Conservation (phyloP, 2,888 invertebrate genomes). For the Caradrina clavipalpis region DNA sequence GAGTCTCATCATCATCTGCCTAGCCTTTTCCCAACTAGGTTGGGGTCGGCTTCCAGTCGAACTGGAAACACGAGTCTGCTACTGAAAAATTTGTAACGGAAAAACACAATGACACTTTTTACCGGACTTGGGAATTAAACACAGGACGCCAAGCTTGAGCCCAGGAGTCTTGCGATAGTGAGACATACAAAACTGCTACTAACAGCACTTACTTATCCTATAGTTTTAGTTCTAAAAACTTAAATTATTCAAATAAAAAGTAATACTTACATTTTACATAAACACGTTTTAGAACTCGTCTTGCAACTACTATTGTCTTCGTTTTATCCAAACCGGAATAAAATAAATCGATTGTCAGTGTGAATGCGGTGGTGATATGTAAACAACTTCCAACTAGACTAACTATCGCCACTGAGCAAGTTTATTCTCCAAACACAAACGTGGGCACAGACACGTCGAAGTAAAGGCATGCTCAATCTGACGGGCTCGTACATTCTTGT, state of each 20-base stretch:
- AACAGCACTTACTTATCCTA: too few relatives aligned
- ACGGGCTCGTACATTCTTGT: conserved; percentile 48
- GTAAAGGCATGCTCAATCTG: conserved; percentile 54
- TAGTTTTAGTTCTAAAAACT: background rate
- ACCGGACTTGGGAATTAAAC: too few relatives aligned
- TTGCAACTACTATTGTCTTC: background rate
- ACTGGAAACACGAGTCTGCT: too few relatives aligned
- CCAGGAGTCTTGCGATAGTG: too few relatives aligned
- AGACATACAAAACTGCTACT: too few relatives aligned
- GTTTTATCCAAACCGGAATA: conserved; percentile 50
- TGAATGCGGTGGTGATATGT: conserved; percentile 78
- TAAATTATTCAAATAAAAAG: background rate
- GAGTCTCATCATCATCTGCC: too few relatives aligned
- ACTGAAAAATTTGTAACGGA: too few relatives aligned
- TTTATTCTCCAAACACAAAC: conserved; percentile 83
- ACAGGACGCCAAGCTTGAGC: too few relatives aligned
- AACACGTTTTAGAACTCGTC: background rate
- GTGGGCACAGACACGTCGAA: conserved; percentile 34
- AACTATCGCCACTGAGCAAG: conserved; percentile 80
- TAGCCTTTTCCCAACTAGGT: too few relatives aligned
- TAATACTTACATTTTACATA: background rate
- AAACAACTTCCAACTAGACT: conserved; percentile 78
- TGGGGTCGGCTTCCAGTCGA: too few relatives aligned
- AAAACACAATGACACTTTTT: too few relatives aligned
- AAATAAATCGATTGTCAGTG: conserved; percentile 78